Evolutionary conservation across 1,140 invertebrate genomes (phyloP).

Genomic region (Linepithema humile): DNA sequence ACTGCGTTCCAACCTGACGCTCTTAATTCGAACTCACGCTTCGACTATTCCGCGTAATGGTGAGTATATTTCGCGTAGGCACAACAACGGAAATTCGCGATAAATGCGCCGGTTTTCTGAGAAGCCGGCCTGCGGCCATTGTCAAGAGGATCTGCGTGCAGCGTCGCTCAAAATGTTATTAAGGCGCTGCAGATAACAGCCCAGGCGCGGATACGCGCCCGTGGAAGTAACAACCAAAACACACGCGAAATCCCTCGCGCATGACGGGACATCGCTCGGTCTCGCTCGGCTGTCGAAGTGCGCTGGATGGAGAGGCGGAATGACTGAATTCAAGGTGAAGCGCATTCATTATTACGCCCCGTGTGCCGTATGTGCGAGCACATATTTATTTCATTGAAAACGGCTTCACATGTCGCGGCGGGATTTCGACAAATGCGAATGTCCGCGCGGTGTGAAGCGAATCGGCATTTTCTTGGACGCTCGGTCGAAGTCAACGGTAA

Average conservation of each 20-base stretch:
- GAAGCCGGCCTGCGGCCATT: slow-evolving; percentile 33
- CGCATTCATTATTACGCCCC: slow-evolving; percentile 46
- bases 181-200: slow-evolving; percentile 65
- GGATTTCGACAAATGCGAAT: slow-evolving; percentile 29
- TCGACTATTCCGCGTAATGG: slow-evolving; percentile 48
- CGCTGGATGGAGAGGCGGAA: slow-evolving; percentile 44
- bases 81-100: slow-evolving; percentile 57
- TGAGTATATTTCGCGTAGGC: slow-evolving; percentile 44
- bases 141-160: slow-evolving; percentile 47
- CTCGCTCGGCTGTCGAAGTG: slow-evolving; percentile 61
- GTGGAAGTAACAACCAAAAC: slow-evolving; percentile 71
- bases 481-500: neutral
- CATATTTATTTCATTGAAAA: slow-evolving; percentile 56
- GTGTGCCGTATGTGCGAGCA: slow-evolving; percentile 21
- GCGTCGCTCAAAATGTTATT: slow-evolving; percentile 67
- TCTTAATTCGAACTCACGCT: slow-evolving; percentile 55
- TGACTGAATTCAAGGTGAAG: slow-evolving; percentile 63
- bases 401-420: neutral
- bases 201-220: slow-evolving; percentile 67
- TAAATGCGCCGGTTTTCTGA: slow-evolving; percentile 43
- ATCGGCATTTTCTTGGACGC: neutral
- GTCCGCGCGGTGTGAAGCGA: neutral
- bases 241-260: slow-evolving; percentile 68
- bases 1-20: slow-evolving; percentile 40
- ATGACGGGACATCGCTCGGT: slow-evolving; percentile 64